phyloP scores from a whole-genome alignment of 2,797 vertebrate genomes.

The Dermochelys coriacea region DNA sequence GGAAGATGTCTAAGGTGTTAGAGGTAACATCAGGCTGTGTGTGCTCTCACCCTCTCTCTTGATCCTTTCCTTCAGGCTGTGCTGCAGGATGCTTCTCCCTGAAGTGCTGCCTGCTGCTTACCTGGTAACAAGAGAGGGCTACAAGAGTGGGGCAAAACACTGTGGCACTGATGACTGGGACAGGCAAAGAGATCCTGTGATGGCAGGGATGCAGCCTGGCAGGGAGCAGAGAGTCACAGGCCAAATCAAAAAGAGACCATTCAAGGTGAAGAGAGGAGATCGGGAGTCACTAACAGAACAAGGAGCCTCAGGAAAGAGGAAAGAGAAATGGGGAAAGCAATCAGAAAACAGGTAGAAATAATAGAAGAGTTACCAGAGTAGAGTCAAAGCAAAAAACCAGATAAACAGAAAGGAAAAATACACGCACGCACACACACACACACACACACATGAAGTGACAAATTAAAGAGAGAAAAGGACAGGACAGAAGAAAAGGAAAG shows the following conservation, averaged over 20 bases:
- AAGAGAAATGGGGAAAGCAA: neutral
- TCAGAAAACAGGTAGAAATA: neutral
- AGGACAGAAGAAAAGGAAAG: neutral
- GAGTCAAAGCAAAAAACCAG: neutral
- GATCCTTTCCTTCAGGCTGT: neutral
- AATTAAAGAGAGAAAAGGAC: neutral
- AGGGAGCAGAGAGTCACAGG: neutral
- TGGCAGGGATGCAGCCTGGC: neutral
- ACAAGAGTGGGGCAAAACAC: neutral
- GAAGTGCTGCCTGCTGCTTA: neutral
- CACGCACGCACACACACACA: too few species aligned
- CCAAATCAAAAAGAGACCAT: neutral
- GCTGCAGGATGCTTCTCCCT: neutral
- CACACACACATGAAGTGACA: neutral
- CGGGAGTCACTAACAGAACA: neutral
- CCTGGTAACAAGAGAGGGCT: neutral
- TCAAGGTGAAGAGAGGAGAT: neutral
- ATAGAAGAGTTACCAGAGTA: neutral
- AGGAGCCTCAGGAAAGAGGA: fast-evolving
- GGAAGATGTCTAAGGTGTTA: neutral
- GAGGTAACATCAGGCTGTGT: neutral
- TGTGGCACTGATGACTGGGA: neutral
- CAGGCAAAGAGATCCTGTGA: neutral
- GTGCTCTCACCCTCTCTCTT: neutral
- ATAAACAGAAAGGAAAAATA: neutral